These are phyloP conservation scores for Dyspetes luteomarginatus DNA, from an alignment of 2,888 invertebrate species.

Conservation along the genomic window DNA sequence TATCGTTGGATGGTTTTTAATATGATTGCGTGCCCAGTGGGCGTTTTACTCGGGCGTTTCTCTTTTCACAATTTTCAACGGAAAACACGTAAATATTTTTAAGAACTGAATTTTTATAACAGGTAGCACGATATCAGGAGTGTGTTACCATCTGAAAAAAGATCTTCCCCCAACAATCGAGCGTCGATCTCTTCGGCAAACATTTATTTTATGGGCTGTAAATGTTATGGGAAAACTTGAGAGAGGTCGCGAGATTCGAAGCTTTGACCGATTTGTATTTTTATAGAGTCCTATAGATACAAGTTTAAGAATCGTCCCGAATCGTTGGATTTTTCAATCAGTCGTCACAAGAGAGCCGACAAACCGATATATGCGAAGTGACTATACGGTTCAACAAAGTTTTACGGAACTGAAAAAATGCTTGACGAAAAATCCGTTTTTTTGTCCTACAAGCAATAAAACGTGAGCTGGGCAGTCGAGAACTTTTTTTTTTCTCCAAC, in stretches of 20 bases:
- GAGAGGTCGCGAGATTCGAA: neutral
- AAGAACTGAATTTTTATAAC: neutral
- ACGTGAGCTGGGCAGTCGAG: no score
- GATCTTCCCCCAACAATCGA: neutral
- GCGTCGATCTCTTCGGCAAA: neutral
- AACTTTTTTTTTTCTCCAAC: neutral
- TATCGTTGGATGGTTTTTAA: conserved; percentile 63
- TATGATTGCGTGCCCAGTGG: conserved; percentile 68
- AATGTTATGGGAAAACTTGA: conserved; percentile 48
- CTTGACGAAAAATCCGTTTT: neutral
- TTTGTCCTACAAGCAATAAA: neutral
- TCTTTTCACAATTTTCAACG: conserved; percentile 50
- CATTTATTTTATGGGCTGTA: conserved; percentile 63
- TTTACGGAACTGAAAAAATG: neutral
- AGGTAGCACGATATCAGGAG: conserved; percentile 3
- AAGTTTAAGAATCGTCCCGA: neutral
- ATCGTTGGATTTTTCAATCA: neutral
- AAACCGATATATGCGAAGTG: neutral
- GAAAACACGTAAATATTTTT: conserved; percentile 70
- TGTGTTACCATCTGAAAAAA: conserved; percentile 15
- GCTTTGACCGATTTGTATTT: conserved; percentile 13
- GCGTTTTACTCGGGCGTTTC: conserved; percentile 67
- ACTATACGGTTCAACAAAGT: neutral
- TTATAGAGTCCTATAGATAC: neutral
- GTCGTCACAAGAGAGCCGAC: neutral